These are phyloP conservation scores for Clinocottus analis DNA, from an alignment of 2,113 vertebrate species.

Conservation along the genomic window DNA sequence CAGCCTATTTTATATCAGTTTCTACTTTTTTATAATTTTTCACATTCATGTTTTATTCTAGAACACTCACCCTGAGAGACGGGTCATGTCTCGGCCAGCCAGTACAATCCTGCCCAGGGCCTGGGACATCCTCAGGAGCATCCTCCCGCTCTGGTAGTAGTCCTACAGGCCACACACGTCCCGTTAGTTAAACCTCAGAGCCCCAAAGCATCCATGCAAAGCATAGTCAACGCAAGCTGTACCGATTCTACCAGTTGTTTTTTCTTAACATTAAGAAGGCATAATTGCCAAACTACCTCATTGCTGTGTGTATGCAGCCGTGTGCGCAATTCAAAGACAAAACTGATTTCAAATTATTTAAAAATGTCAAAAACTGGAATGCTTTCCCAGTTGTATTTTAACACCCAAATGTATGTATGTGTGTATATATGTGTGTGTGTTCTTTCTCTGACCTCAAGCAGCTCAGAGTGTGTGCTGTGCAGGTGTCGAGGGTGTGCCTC, in stretches of 20 bases:
- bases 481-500: conserved; percentile 88
- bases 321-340: neutral
- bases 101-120: conserved; percentile 96
- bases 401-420: neutral
- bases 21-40: no score
- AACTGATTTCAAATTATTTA: neutral
- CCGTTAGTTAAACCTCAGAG: neutral
- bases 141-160: conserved; percentile 98
- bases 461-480: conserved; percentile 90
- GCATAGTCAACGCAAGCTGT: neutral
- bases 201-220: neutral
- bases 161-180: conserved; percentile 82
- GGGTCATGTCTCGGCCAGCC: conserved; percentile 97
- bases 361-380: neutral
- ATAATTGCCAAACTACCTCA: neutral
- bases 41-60: no score
- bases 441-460: conserved; percentile 88
- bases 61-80: conserved; percentile 90
- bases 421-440: neutral
- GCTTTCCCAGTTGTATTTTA: neutral
- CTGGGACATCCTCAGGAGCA: conserved; percentile 97
- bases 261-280: neutral
- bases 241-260: no score
- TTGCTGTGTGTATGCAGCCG: neutral
- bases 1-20: no score